A percentile compares a stretch with the other conserved stretches of the same genome.
Conservation (phyloP, 2,797 vertebrate species). For the Gallinago stenura region DNA sequence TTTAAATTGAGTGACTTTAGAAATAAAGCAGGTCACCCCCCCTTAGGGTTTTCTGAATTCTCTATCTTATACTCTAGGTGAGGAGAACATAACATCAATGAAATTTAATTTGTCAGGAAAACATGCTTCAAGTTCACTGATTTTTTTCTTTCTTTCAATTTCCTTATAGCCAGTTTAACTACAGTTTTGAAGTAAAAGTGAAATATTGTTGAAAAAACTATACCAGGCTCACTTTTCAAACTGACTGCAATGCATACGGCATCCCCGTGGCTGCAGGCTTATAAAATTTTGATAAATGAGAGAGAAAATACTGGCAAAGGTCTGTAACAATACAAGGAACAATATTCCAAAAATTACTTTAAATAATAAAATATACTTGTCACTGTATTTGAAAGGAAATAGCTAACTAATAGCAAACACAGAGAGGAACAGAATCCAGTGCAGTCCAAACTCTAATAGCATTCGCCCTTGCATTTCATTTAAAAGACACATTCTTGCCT, state of each 20-base stretch:
- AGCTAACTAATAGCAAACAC: neutral
- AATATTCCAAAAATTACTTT: constrained; percentile 29
- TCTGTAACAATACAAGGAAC: constrained; percentile 1
- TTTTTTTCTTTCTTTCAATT: constrained; percentile 52
- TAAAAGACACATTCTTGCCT: constrained; percentile 8
- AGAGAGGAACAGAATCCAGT: neutral
- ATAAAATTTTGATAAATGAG: constrained; percentile 49
- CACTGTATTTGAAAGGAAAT: constrained; percentile 27
- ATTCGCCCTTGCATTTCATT: neutral
- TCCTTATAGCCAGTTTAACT: constrained; percentile 27
- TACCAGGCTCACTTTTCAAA: constrained; percentile 24
- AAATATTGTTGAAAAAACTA: constrained; percentile 62
- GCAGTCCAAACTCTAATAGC: neutral
- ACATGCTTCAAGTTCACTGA: neutral
- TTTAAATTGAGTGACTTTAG: neutral
- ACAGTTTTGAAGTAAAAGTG: constrained; percentile 1
- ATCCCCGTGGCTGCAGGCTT: neutral
- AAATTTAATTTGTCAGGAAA: constrained; percentile 18
- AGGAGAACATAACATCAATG: neutral
- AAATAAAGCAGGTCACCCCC: neutral
- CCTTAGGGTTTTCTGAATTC: neutral
- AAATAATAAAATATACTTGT: constrained; percentile 50
- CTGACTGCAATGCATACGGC: neutral
- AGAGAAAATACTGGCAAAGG: constrained; percentile 19
- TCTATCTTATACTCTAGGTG: neutral